phyloP scores from a whole-genome alignment of 2,113 vertebrate species.

The Ictalurus punctatus region DNA sequence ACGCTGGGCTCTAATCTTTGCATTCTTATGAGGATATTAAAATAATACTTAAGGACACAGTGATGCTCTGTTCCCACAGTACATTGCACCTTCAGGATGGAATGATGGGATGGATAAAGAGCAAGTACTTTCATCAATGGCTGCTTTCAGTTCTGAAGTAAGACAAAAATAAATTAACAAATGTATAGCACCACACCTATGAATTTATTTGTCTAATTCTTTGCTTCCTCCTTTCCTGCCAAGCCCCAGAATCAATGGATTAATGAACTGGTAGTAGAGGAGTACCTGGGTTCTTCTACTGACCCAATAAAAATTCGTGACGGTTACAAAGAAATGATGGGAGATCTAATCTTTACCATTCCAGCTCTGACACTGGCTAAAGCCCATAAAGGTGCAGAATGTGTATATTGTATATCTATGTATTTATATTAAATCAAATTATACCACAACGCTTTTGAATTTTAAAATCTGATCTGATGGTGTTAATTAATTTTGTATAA shows the following conservation, averaged over 20 bases:
- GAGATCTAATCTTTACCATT: conserved; percentile 68
- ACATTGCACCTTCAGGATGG: conserved; percentile 63
- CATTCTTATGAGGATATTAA: not conserved
- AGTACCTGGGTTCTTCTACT: conserved; percentile 71
- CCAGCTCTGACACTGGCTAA: conserved; percentile 71
- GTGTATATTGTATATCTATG: not conserved
- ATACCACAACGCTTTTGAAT: not conserved
- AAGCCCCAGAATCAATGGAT: conserved; percentile 49
- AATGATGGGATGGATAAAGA: conserved; percentile 68
- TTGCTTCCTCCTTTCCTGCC: not conserved
- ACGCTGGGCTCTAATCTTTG: not conserved
- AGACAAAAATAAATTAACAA: conserved; percentile 38
- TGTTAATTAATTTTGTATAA: not conserved
- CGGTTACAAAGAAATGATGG: conserved; percentile 70
- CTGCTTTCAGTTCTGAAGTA: conserved; percentile 54
- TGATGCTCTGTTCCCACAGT: conserved; percentile 48
- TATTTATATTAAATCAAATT: not conserved
- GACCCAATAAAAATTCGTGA: conserved; percentile 68
- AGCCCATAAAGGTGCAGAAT: conserved; percentile 73
- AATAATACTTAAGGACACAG: conserved; percentile 4
- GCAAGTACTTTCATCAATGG: not conserved
- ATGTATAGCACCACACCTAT: not conserved
- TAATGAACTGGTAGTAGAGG: conserved; percentile 50
- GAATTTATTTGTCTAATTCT: not conserved
- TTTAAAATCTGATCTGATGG: not conserved